Evolutionary conservation across 2,888 invertebrate genomes (phyloP).

Genomic region (Nemotelus nigrinus): DNA sequence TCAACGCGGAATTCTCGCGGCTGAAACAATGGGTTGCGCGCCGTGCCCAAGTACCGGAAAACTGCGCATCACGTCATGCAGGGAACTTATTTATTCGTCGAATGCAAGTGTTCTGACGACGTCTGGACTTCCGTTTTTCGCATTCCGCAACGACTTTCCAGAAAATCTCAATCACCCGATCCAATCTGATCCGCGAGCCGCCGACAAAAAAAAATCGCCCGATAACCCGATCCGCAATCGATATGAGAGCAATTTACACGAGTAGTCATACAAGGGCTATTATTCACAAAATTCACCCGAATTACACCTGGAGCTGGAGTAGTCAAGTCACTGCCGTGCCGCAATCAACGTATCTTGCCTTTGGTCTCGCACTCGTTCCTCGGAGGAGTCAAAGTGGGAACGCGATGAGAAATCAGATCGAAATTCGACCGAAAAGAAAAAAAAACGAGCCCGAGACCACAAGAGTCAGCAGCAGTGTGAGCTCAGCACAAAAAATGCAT

Average conservation of each 20-base stretch:
- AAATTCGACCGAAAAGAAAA: slow-evolving; percentile 25
- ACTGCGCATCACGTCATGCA: too few species aligned
- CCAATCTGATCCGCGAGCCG: too few species aligned
- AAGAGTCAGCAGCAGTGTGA: slow-evolving; percentile 11
- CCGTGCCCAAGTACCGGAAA: too few species aligned
- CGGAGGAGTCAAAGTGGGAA: too few species aligned
- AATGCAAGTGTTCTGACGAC: too few species aligned
- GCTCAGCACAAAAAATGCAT: slow-evolving; percentile 27
- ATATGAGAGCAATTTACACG: not conserved
- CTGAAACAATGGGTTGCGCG: too few species aligned
- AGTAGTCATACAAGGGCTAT: slow-evolving; percentile 2
- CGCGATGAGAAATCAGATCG: slow-evolving; percentile 34
- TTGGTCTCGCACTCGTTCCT: not conserved
- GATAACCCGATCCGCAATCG: not conserved
- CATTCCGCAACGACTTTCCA: too few species aligned
- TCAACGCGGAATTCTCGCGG: too few species aligned
- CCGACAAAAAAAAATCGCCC: too few species aligned
- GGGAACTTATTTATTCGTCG: too few species aligned
- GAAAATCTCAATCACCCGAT: too few species aligned
- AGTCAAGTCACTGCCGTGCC: not conserved
- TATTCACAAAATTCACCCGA: slow-evolving; percentile 35
- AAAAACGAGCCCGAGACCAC: slow-evolving; percentile 17
- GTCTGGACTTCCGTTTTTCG: too few species aligned
- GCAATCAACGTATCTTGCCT: slow-evolving; percentile 23
- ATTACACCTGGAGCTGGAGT: slow-evolving; percentile 29